Conservation (phyloP, 1,140 invertebrate species). For the Heliconius himera region DNA sequence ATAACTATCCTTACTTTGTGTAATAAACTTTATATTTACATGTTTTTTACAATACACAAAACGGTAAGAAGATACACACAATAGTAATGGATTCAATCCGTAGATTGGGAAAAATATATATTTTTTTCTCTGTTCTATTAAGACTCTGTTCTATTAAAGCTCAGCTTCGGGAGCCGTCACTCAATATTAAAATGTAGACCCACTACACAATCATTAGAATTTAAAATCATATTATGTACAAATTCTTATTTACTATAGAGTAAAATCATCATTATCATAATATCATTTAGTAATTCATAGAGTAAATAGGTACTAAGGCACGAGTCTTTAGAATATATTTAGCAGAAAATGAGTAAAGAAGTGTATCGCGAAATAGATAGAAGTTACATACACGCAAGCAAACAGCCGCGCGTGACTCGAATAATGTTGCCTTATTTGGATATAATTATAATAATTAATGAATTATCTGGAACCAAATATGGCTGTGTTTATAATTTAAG, state of each 20-base stretch:
- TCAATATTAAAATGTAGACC: no score
- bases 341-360: not conserved
- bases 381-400: not conserved
- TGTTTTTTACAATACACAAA: no score
- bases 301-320: no score
- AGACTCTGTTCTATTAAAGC: no score
- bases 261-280: no score
- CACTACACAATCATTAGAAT: not conserved
- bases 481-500: not conserved
- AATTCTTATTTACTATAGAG: not conserved
- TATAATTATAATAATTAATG: slow-evolving; percentile 11
- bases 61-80: no score
- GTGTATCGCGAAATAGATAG: not conserved
- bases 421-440: slow-evolving; percentile 13
- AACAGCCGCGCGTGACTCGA: slow-evolving; percentile 17
- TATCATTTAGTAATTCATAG: no score
- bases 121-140: no score
- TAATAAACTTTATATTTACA: no score
- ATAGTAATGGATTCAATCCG: no score
- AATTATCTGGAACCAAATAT: not conserved
- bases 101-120: no score
- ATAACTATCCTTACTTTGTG: not conserved
- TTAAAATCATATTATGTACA: not conserved
- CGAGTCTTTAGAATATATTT: not conserved
- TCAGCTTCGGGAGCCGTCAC: no score